These are phyloP conservation scores for Tiliacea citrago DNA, from an alignment of 2,888 invertebrate genomes.

Conservation along the genomic window DNA sequence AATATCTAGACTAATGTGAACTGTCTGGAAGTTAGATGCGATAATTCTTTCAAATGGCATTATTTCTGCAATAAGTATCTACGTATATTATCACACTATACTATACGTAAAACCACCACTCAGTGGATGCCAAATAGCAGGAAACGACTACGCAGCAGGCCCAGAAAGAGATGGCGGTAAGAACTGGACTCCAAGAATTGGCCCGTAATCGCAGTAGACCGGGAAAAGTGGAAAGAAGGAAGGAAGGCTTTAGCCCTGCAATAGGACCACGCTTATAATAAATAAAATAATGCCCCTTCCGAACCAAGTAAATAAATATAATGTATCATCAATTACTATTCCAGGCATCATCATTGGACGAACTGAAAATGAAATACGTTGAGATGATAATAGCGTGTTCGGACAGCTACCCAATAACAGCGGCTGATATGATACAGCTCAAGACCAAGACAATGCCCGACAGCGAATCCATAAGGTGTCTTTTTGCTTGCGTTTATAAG, in stretches of 20 bases:
- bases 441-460: constrained; percentile 76
- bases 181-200: background rate
- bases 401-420: constrained; percentile 68
- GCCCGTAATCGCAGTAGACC: background rate
- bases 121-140: background rate
- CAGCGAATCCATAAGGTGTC: constrained; percentile 79
- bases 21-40: too few relatives aligned
- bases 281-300: background rate
- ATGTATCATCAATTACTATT: constrained; percentile 19
- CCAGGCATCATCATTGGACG: constrained; percentile 64
- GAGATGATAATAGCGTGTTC: constrained; percentile 75
- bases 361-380: constrained; percentile 74
- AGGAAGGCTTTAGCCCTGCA: background rate
- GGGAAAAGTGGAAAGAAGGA: background rate
- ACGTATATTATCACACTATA: too few relatives aligned
- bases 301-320: background rate
- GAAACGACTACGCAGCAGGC: background rate
- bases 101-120: background rate
- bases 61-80: too few relatives aligned
- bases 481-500: constrained; percentile 87
- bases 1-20: background rate
- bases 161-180: background rate
- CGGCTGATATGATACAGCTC: constrained; percentile 72
- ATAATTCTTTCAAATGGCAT: background rate
- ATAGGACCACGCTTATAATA: background rate